Evolutionary conservation across 2,113 vertebrate genomes (phyloP).

Genomic region (Dasyornis broadbenti): DNA sequence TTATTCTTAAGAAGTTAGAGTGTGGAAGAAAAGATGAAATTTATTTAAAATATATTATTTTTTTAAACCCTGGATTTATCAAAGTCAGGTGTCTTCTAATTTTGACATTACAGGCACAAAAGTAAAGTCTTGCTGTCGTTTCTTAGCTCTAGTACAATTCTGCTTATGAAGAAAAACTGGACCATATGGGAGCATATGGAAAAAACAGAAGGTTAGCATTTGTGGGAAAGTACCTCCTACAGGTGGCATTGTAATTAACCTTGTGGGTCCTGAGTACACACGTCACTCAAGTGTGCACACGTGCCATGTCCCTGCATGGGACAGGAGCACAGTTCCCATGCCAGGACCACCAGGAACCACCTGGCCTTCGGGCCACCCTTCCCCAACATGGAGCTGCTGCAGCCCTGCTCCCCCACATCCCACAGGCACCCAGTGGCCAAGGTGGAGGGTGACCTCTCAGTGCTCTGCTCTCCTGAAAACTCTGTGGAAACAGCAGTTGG

Average conservation of each 20-base stretch:
- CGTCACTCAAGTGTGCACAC: background rate
- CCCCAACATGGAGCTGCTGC: accelerated
- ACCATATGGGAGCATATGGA: constrained; percentile 31
- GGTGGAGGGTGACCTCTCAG: background rate
- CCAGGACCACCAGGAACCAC: background rate
- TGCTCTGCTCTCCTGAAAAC: accelerated
- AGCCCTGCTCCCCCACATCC: accelerated
- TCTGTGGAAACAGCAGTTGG: accelerated
- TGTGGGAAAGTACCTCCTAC: background rate
- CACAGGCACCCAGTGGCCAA: accelerated
- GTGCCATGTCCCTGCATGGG: background rate
- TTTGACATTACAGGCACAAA: background rate
- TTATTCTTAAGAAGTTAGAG: background rate
- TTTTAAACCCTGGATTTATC: background rate
- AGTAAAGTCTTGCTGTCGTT: background rate
- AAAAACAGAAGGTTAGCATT: constrained; percentile 16
- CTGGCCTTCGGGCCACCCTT: accelerated
- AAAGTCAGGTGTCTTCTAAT: background rate
- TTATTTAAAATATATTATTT: background rate
- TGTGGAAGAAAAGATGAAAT: background rate
- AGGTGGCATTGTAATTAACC: constrained; percentile 19
- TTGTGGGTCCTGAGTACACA: background rate
- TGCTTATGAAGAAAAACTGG: background rate
- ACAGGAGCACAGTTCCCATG: background rate
- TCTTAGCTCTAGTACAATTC: background rate